These are phyloP conservation scores for Cheirogaleus medius DNA, from an alignment of 2,113 vertebrate species.

Conservation along the genomic window DNA sequence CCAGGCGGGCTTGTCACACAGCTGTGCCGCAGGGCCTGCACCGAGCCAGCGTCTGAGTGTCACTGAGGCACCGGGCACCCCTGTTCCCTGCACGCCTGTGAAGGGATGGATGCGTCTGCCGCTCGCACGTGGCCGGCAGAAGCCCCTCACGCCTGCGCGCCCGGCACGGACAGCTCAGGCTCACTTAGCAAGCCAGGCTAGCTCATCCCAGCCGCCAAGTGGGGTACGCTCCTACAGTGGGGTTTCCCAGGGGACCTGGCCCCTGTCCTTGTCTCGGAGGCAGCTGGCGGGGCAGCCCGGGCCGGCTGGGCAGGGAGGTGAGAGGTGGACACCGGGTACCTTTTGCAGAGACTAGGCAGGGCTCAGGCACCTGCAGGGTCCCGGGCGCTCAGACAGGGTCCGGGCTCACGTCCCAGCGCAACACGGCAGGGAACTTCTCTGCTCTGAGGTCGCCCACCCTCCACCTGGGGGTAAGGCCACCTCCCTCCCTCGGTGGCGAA, in stretches of 20 bases:
- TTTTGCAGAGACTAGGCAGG: neutral
- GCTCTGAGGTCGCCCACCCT: neutral
- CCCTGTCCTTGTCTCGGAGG: neutral
- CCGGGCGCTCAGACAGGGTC: neutral
- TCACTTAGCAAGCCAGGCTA: neutral
- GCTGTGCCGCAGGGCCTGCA: neutral
- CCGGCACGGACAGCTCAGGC: neutral
- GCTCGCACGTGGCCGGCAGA: neutral
- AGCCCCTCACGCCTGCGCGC: neutral
- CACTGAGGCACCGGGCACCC: fast-evolving
- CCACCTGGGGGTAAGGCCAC: neutral
- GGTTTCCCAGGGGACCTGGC: neutral
- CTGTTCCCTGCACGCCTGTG: no score
- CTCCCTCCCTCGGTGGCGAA: neutral
- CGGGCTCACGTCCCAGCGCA: neutral
- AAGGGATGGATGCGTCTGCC: neutral
- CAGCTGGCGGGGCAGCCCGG: neutral
- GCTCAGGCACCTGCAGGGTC: neutral
- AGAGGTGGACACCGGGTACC: fast-evolving
- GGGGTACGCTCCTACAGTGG: no score
- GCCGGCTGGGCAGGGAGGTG: neutral
- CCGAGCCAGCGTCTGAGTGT: neutral
- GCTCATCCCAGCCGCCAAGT: no score
- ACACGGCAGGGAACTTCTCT: neutral
- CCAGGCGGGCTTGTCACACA: neutral